Evolutionary conservation across 2,113 vertebrate species (phyloP).

Genomic region (Phyllopteryx taeniolatus): DNA sequence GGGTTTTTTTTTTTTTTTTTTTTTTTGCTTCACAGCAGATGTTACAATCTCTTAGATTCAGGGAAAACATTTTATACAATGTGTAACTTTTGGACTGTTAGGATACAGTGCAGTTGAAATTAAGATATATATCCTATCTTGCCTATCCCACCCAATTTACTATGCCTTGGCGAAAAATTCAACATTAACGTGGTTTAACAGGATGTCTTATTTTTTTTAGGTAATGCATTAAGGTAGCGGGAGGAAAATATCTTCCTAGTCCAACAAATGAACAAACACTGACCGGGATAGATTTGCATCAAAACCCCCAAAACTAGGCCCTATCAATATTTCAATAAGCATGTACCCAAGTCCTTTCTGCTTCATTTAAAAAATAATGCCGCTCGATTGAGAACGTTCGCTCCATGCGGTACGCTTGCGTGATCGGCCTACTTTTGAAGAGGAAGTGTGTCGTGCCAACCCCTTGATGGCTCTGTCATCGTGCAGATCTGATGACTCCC

Average conservation of each 20-base stretch:
- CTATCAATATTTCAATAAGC: not conserved
- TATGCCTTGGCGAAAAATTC: not conserved
- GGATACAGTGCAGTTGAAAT: not conserved
- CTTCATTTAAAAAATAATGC: not conserved
- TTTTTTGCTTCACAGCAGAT: not conserved
- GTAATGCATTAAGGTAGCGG: not conserved
- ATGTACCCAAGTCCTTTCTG: not conserved
- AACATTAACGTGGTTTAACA: not conserved
- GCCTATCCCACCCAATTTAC: not conserved
- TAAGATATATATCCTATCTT: too few relatives aligned
- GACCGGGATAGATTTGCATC: not conserved
- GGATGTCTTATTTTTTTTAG: not conserved
- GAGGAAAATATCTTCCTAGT: not conserved
- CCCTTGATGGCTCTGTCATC: conserved; percentile 14
- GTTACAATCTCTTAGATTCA: not conserved
- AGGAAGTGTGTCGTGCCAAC: conserved; percentile 33
- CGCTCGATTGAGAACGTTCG: not conserved
- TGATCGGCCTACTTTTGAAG: conserved; percentile 17
- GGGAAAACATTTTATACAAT: too few relatives aligned
- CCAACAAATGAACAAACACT: not conserved
- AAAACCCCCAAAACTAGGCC: not conserved
- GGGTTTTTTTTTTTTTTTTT: not conserved
- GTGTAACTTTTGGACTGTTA: too few relatives aligned
- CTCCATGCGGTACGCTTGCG: not conserved
- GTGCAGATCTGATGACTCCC: conserved; percentile 20